Evolutionary conservation across 2,888 invertebrate genomes (phyloP).

Genomic region (Blastobasis lacticolella): DNA sequence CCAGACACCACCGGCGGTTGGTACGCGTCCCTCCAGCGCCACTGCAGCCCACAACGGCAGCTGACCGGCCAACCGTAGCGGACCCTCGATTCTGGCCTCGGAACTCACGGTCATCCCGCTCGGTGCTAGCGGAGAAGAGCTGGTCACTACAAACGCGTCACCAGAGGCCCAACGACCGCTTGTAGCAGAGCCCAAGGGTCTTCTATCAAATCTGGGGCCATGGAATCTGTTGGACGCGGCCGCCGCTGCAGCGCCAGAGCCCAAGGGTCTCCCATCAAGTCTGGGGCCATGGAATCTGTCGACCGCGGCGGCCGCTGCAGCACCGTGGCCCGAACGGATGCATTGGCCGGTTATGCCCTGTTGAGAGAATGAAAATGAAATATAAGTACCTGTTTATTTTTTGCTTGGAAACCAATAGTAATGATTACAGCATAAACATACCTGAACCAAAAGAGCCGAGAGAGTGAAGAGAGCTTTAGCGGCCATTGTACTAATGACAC

Average conservation of each 20-base stretch:
- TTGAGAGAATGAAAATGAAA: not conserved
- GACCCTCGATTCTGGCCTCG: constrained; percentile 32
- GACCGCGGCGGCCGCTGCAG: not conserved
- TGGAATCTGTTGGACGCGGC: not conserved
- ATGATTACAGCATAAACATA: too few relatives aligned
- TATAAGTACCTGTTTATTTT: too few relatives aligned
- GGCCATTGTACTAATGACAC: too few relatives aligned
- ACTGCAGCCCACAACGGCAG: constrained; percentile 37
- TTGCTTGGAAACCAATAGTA: too few relatives aligned
- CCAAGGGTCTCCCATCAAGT: too few relatives aligned
- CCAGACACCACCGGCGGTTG: constrained; percentile 23
- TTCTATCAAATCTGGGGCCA: too few relatives aligned
- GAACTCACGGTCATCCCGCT: constrained; percentile 20
- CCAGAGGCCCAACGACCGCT: not conserved
- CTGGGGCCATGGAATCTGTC: too few relatives aligned
- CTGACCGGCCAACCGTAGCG: constrained; percentile 25
- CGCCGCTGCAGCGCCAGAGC: too few relatives aligned
- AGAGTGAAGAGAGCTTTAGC: too few relatives aligned
- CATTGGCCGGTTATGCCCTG: not conserved
- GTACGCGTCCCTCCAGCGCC: constrained; percentile 26
- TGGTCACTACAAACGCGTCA: not conserved
- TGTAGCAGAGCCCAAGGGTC: too few relatives aligned
- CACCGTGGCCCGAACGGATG: not conserved
- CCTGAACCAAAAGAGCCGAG: too few relatives aligned
- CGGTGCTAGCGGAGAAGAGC: not conserved